A percentile compares a stretch with the other conserved stretches of the same genome.
These are phyloP conservation scores for Chrysotoxum bicinctum DNA, from an alignment of 2,888 invertebrate genomes.

Conservation along the genomic window DNA sequence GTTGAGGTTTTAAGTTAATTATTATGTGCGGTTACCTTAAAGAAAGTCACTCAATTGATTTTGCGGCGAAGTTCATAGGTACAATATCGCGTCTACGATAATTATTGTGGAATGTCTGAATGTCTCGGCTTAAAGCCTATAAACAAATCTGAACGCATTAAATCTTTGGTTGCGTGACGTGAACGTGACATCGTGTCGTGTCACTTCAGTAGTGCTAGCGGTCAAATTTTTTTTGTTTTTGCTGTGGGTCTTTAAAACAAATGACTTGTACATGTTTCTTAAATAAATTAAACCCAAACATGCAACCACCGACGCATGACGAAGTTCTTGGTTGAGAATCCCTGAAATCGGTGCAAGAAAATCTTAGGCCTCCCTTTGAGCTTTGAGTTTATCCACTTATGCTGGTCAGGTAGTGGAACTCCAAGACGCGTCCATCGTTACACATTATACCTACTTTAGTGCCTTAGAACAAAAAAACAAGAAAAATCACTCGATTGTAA, in stretches of 20 bases:
- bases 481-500: constrained; percentile 59
- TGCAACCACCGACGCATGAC: constrained; percentile 63
- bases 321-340: constrained; percentile 31
- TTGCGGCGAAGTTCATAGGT: constrained; percentile 55
- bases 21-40: constrained; percentile 44
- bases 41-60: constrained; percentile 46
- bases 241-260: constrained; percentile 14
- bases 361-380: constrained; percentile 11
- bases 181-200: constrained; percentile 17
- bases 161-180: constrained; percentile 46
- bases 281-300: constrained; percentile 23
- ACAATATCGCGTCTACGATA: constrained; percentile 27
- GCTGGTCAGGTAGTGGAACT: constrained; percentile 55
- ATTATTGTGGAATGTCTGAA: constrained; percentile 38
- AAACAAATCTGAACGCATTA: constrained; percentile 56
- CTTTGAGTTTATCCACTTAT: constrained; percentile 32
- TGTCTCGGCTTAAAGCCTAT: neutral
- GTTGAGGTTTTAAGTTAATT: constrained; percentile 23
- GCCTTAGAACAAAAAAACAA: neutral
- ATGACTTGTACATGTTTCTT: constrained; percentile 23
- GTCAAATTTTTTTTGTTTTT: too few species aligned
- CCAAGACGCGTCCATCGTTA: constrained; percentile 46
- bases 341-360: constrained; percentile 41
- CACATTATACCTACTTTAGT: constrained; percentile 3
- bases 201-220: neutral